Evolutionary conservation across 2,797 vertebrate species (phyloP), one percentile per base, ranked within the genome.

Genomic region (Liparis tanakae): DNA sequence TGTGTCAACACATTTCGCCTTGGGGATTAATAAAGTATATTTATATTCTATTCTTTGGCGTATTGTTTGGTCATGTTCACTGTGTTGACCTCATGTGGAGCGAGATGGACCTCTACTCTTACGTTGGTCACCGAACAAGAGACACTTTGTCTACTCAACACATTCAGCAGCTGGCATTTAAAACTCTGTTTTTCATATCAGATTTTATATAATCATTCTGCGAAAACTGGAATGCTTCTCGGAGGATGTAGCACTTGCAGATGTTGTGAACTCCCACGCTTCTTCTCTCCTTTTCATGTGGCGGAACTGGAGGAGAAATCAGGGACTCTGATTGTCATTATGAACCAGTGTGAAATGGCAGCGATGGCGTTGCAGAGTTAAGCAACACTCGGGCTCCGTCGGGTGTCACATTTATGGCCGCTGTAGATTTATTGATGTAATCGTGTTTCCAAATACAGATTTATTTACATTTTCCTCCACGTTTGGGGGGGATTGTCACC

Each of bases 401-500:
- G 55, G 62, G 66, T 87, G 87, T 88, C 88, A 86, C 84, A 90
- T 92, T 92, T 91, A 91, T 83, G 34, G 83, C 86, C 60, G 58
- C 55, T 62, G 51, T 66, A 74, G 89, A 92, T 93, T 91, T 90
- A 93, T 89, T 81, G 79, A 83, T 81, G 85, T 82, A 82, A 87
- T 87, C 86, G 81, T 76, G 74, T 86, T 89, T 92, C 89, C 90
- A 91, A 93, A 93, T 87, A 75, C 85, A 89, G 82, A 88, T 94
- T 93, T 94, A 91, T 92, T 85, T 80, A 83, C 79, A 84, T 90
- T 91, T 88, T 83, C 80, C 87, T 79, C 76, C 77, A 81, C 84
- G 78, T 89, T 86, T 90, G 90, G 85, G 25, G 88, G 84, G 87
- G 92, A 89, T 89, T 93, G 91, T 94, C 91, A 91, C 90, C 84